These are phyloP conservation scores for Diarsia mendica DNA, from an alignment of 2,888 invertebrate genomes.

Conservation along the genomic window DNA sequence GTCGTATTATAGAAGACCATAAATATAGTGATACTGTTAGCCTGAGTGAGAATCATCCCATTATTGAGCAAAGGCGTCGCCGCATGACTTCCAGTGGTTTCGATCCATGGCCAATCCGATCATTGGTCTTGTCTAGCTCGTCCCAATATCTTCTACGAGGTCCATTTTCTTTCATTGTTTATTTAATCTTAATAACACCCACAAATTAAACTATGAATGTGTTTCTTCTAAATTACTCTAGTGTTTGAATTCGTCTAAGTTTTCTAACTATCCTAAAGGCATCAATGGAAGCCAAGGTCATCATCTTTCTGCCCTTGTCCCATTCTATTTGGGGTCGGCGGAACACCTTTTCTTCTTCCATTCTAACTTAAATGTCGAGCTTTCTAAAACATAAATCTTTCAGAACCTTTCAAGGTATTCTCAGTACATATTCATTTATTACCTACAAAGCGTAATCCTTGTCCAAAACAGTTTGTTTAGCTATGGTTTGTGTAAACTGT, in stretches of 20 bases:
- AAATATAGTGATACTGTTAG: background rate
- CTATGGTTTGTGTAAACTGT: constrained; percentile 9
- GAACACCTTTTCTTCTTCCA: too few relatives aligned
- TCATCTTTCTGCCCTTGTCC: too few relatives aligned
- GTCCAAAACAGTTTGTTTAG: background rate
- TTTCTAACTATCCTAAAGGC: background rate
- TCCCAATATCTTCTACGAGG: too few relatives aligned
- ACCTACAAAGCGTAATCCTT: background rate
- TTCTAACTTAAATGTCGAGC: background rate
- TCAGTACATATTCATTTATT: background rate
- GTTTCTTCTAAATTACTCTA: background rate
- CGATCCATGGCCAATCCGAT: too few relatives aligned
- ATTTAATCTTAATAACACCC: too few relatives aligned
- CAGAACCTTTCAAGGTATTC: background rate
- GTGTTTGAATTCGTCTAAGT: background rate
- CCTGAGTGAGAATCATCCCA: too few relatives aligned
- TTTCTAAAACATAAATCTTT: background rate
- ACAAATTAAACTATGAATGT: background rate
- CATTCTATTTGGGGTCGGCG: too few relatives aligned
- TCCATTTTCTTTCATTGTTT: background rate
- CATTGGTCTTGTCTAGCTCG: too few relatives aligned
- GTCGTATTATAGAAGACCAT: background rate
- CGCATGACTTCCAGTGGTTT: too few relatives aligned
- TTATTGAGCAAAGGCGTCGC: too few relatives aligned
- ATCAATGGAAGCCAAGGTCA: background rate